Conservation (phyloP, 2,113 vertebrate genomes). For the Dendrocopos noguchii region DNA sequence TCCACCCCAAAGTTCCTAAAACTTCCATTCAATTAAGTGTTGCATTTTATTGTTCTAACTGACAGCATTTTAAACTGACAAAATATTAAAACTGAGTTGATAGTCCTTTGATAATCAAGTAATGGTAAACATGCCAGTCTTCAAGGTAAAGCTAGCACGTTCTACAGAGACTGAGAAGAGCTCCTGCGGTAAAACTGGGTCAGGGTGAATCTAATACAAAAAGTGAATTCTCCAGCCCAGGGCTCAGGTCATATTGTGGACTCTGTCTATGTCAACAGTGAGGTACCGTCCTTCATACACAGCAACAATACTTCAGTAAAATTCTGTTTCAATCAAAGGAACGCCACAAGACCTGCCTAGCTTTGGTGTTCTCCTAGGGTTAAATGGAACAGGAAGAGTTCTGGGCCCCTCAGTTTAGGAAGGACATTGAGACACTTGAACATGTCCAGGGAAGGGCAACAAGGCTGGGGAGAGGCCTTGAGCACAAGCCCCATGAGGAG, state of each 20-base stretch:
- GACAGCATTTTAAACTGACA: not conserved
- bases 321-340: not conserved
- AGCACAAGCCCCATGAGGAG: too few relatives aligned
- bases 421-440: too few relatives aligned
- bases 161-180: not conserved
- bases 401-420: too few relatives aligned
- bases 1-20: not conserved
- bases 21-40: not conserved
- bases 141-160: not conserved
- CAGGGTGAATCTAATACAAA: not conserved
- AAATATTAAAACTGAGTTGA: not conserved
- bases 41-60: not conserved
- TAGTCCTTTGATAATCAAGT: not conserved
- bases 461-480: too few relatives aligned
- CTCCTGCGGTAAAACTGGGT: not conserved
- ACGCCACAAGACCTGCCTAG: not conserved
- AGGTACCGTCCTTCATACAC: not conserved
- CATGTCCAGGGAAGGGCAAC: too few relatives aligned
- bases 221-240: not conserved
- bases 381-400: not conserved
- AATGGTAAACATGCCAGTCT: not conserved
- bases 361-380: not conserved
- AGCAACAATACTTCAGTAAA: not conserved
- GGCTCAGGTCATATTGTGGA: not conserved
- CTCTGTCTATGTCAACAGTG: not conserved